Conservation (phyloP, 2,113 vertebrate species). For the Chionomys nivalis region DNA sequence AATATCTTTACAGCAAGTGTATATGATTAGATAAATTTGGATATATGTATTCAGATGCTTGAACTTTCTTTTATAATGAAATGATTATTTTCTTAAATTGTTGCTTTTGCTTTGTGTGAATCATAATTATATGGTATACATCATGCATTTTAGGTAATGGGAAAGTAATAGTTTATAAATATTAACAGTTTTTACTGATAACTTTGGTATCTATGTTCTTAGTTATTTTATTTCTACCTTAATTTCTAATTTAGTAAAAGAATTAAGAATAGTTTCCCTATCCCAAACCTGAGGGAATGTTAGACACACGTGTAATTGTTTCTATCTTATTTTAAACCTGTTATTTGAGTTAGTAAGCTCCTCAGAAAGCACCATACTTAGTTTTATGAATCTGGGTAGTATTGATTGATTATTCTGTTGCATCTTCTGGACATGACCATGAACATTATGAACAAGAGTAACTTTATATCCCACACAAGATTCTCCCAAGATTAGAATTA, state of each 20-base stretch:
- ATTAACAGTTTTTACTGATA: neutral
- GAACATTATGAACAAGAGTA: neutral
- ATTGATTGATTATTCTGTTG: neutral
- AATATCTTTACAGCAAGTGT: neutral
- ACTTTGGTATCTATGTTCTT: neutral
- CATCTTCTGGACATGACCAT: neutral
- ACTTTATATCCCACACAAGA: neutral
- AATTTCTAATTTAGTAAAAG: neutral
- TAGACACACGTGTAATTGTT: neutral
- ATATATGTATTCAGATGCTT: neutral
- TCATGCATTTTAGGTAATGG: neutral
- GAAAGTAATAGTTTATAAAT: neutral
- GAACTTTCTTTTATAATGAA: neutral
- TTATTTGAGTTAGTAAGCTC: neutral
- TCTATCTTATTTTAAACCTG: neutral
- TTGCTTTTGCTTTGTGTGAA: neutral
- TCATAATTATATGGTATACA: neutral
- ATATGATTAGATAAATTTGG: neutral
- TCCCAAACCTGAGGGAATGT: neutral
- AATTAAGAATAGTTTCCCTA: neutral
- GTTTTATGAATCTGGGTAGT: too few species aligned
- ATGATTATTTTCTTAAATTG: neutral
- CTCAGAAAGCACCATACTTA: neutral
- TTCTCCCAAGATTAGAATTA: neutral
- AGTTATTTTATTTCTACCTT: neutral